These are phyloP conservation scores for Copidosoma aretas DNA, from an alignment of 2,888 invertebrate species.

Conservation along the genomic window DNA sequence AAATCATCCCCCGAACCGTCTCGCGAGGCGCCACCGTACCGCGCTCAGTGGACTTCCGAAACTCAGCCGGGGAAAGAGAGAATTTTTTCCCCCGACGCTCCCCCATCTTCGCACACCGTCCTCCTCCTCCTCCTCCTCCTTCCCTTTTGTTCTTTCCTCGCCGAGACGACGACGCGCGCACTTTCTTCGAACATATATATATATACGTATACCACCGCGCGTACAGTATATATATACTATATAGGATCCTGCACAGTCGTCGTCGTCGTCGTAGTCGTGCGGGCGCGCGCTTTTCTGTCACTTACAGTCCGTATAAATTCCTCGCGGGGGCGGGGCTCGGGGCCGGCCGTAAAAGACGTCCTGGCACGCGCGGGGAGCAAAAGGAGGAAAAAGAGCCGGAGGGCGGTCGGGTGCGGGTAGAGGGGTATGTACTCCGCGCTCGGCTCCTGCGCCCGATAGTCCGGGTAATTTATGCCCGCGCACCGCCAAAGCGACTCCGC, in stretches of 20 bases:
- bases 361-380: too few species aligned
- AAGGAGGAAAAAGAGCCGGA: too few species aligned
- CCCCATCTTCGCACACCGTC: slow-evolving; percentile 27
- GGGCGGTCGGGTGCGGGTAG: background rate
- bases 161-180: slow-evolving; percentile 14
- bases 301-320: slow-evolving; percentile 56
- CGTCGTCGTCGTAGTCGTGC: too few species aligned
- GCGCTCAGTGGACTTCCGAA: too few species aligned
- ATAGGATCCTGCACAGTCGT: too few species aligned
- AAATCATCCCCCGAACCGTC: slow-evolving; percentile 39
- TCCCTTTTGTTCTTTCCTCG: slow-evolving; percentile 29
- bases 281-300: too few species aligned
- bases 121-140: slow-evolving; percentile 1
- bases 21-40: background rate
- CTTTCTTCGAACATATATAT: too few species aligned
- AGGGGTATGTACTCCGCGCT: slow-evolving; percentile 23
- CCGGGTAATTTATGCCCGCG: slow-evolving; percentile 52
- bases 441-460: slow-evolving; percentile 52
- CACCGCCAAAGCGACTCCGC: background rate
- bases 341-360: slow-evolving; percentile 49
- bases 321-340: slow-evolving; percentile 32
- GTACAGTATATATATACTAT: too few species aligned
- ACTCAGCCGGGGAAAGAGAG: background rate
- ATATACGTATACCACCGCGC: slow-evolving; percentile 5
- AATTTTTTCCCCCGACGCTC: background rate